phyloP scores from a whole-genome alignment of 2,113 vertebrate species.

The Neotragus pygmaeus region DNA sequence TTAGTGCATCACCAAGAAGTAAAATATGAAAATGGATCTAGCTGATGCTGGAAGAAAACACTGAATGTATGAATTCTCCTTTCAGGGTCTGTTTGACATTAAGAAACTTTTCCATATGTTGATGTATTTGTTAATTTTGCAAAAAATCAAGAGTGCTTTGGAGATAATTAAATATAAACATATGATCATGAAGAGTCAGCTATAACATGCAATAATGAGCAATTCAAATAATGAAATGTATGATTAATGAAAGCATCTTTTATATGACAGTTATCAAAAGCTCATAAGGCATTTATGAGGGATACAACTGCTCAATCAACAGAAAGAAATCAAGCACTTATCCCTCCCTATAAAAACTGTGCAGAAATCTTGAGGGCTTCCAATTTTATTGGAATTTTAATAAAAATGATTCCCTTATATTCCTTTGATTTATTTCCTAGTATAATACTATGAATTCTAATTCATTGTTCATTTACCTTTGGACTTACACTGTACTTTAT shows the following conservation, averaged over 20 bases:
- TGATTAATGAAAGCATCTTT: constrained; percentile 52
- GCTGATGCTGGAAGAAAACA: not conserved
- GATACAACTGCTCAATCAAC: constrained; percentile 25
- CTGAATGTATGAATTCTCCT: not conserved
- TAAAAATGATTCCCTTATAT: constrained; percentile 24
- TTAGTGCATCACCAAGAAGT: not conserved
- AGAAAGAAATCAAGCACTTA: constrained; percentile 31
- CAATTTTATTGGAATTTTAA: constrained; percentile 50
- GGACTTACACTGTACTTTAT: not conserved
- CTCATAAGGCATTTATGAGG: constrained; percentile 32
- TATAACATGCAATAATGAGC: constrained; percentile 27
- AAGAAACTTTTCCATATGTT: not conserved
- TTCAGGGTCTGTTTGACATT: not conserved
- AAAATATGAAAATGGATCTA: not conserved
- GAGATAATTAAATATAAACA: constrained; percentile 51
- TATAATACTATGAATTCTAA: not conserved
- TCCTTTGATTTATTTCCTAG: not conserved
- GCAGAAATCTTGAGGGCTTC: not conserved
- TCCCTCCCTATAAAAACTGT: not conserved
- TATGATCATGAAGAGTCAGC: not conserved
- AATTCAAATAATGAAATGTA: constrained; percentile 46
- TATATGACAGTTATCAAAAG: constrained; percentile 47
- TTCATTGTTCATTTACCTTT: not conserved
- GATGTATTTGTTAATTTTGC: not conserved
- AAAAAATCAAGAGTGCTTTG: not conserved